Base-by-base conservation (phyloP, 2,888 invertebrate genomes). In the Ornithoptera priamus region DNA sequence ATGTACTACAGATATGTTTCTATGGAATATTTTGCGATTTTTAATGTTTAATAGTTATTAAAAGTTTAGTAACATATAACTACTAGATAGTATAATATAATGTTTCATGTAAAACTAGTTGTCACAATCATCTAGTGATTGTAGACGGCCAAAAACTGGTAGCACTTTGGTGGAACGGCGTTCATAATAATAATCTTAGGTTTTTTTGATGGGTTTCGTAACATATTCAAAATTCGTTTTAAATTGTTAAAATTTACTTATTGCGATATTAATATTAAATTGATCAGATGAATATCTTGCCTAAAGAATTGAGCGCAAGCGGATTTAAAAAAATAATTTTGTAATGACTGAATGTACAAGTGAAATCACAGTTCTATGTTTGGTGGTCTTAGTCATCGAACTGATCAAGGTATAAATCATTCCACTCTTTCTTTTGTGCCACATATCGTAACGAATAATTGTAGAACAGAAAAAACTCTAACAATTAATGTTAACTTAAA, bases 351-450 rank as follows among this genome's bases (percentile, higher is more conserved):
- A 46, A 63, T 58, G 58, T 58, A 17, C 20, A 65, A 53, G 59
- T 70, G 70, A 70, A 70, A 70, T 70, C 70, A 67, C 62, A 62
- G 66, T 63, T 70, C 66, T 67, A 70, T 70, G 62, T 67, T 70
- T 70, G 53, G 66, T 22, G 30, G 36, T 62, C 59, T 70, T 70
- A 70, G 58, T 70, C 70, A 70, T 53, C 50, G 50, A 24, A 20
- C 59, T 69, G 62, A 62, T 69, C 42, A 56, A 62, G n/a, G 65
- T 62, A 30, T 58, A 50, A 62, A 58, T 62, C n/a, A 57, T 70
- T 36, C 36, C 56, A 62, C 50, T n/a, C 62, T 65, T 70, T 70
- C 66, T 70, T 66, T 67, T 56, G 62, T 46, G 36, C 53, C 5
- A 66, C 61, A 62, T 36, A 61, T 42, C 20, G 18, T 50, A 57